Base-by-base conservation (phyloP, 2,113 vertebrate genomes). In the Bujurquina vittata region DNA sequence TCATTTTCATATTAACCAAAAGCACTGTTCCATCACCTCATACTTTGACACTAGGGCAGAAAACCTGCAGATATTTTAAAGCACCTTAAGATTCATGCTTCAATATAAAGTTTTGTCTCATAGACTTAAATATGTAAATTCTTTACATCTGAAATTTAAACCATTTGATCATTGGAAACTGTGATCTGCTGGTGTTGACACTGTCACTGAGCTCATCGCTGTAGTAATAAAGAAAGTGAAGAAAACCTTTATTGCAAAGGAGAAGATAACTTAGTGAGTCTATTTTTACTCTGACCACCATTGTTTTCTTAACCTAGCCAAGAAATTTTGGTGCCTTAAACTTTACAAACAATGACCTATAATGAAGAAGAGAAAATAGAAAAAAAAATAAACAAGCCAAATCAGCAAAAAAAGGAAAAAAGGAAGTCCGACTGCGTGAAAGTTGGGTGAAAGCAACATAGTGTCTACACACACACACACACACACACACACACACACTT, bases 1-100 rank as follows among this genome's bases (percentile, higher is more conserved):
- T 31, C 1, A 43, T 84, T 86, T 75, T 31, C 49, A 20, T 43
- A 63, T 74, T 6, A 77, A 18, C 33, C 43, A 63, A 31, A 29
- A 1, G 17, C 2, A 0, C 17, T 72, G 11, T 12, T 29, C 43
- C 17, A 52, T 18, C 43, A 31, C 65, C 43, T 31, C 65, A 49
- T 31, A 20, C 65, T 29, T 15, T 49, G 65, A 69, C 40, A 20
- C 15, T 29, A 15, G 43, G 12, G 43, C 43, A 46, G 14, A 46
- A 46, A 46, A 2, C 43, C 15, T 46, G 6, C 49, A 52, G 2
- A 18, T 18, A 52, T 52, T 52, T 52, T 52, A 52, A 52, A 6
- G 15, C 15, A 49, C 15, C 46, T 49, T 49, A 15, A 49, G 46
- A 17, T 49, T 17, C 5, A 49, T 52, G 7, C 18, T 1, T 52